phyloP scores from a whole-genome alignment of 2,888 invertebrate species.

The Drosophila falleni region DNA sequence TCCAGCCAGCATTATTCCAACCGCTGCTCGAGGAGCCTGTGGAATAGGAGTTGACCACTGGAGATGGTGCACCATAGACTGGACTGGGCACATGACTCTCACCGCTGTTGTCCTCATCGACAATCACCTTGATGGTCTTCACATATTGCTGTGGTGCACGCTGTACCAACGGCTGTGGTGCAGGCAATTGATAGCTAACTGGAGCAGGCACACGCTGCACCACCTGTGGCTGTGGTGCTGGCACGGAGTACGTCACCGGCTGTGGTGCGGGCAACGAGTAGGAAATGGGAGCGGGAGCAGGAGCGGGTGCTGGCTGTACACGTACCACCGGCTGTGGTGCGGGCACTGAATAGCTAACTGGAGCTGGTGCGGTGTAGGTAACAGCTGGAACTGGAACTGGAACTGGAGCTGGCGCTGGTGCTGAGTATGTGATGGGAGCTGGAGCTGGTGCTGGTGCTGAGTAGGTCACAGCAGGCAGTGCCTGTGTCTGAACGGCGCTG shows the following conservation, averaged over 20 bases:
- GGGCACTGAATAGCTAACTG: conserved; percentile 42
- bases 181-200: conserved; percentile 39
- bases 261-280: conserved; percentile 49
- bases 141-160: conserved; percentile 64
- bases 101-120: conserved; percentile 60
- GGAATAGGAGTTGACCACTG: conserved; percentile 25
- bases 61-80: conserved; percentile 69
- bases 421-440: conserved; percentile 42
- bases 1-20: conserved; percentile 39
- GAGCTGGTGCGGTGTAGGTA: conserved; percentile 38
- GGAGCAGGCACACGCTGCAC: conserved; percentile 24
- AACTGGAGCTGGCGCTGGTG: conserved; percentile 43
- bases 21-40: conserved; percentile 31
- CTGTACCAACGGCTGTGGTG: conserved; percentile 31
- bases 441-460: conserved; percentile 36
- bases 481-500: conserved; percentile 37
- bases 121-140: conserved; percentile 76
- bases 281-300: conserved; percentile 34
- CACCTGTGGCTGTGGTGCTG: conserved; percentile 29
- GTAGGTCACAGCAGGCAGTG: conserved; percentile 44
- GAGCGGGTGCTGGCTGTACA: conserved; percentile 40
- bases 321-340: conserved; percentile 34
- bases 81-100: conserved; percentile 53
- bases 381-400: conserved; percentile 37
- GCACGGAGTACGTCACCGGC: conserved; percentile 42